Conservation (phyloP, 2,888 invertebrate genomes). For the Sericinus montela region DNA sequence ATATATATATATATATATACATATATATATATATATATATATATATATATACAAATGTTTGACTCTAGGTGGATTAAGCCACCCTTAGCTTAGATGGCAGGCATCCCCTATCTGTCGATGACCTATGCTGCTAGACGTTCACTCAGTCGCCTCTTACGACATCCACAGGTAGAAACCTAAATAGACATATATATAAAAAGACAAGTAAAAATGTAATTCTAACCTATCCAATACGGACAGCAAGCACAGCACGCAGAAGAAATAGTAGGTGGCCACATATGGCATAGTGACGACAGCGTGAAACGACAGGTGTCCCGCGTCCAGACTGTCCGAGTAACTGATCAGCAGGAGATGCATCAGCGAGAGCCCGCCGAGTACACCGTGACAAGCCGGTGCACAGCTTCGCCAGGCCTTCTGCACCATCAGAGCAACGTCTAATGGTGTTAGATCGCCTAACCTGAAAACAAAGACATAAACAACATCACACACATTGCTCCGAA, state of each 20-base stretch:
- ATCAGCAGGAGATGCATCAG: constrained; percentile 80
- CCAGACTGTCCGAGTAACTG: constrained; percentile 70
- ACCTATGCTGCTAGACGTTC: no score
- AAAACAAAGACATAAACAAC: constrained; percentile 15
- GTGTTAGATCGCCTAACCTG: constrained; percentile 67
- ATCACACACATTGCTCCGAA: no score
- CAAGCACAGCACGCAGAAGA: constrained; percentile 78
- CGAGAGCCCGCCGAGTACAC: constrained; percentile 78
- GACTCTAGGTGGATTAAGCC: no score
- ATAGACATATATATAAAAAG: no score
- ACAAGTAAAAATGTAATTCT: constrained; percentile 10
- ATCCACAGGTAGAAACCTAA: no score
- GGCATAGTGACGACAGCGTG: constrained; percentile 73
- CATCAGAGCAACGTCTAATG: constrained; percentile 74
- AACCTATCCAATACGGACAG: constrained; percentile 81
- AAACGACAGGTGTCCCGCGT: constrained; percentile 67
- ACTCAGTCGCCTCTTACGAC: no score
- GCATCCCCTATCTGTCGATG: no score
- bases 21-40: no score
- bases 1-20: no score
- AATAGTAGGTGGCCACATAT: constrained; percentile 76
- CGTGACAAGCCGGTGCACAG: constrained; percentile 77
- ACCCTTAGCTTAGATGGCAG: no score
- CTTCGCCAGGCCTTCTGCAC: constrained; percentile 73
- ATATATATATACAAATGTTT: no score